Base-by-base conservation (phyloP, 2,113 vertebrate species). In the Siniperca knerii region DNA sequence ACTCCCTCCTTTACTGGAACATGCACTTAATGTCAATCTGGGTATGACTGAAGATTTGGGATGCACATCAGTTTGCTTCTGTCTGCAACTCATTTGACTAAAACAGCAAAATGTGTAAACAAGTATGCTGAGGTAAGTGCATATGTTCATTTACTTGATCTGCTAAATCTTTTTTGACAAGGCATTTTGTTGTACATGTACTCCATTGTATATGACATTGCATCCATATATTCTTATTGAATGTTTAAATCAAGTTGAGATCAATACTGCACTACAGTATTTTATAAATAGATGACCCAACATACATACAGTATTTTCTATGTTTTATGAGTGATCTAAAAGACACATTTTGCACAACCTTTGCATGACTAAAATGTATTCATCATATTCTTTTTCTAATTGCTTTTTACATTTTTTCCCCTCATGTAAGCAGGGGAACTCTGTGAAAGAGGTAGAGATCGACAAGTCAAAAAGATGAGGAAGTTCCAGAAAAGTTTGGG, bases 71-170 rank as follows among this genome's bases (percentile, higher is more conserved):
- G 73, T 42, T 35, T 5, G 16, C 72, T 21, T 48, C 70, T 70
- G 61, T 61, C 71, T 67, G 52, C 54, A 64, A 57, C 67, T 44
- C 2, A 0, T 75, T 73, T 66, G 16, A 92, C 57, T 68, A 10
- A 77, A 90, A 58, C 42, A 65, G 70, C 68, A 46, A 25, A 65
- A 85, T 72, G 62, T 69, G 80, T 66, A n/a, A 79, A 60, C 58
- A 74, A 62, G 66, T 35, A n/a, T 82, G 64, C 62, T 90, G 84
- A 90, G 89, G 90, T 92, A 71, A 87, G 87, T 73, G 65, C 57
- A 70, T 4, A 20, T 64, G 52, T 64, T 78, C 21, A 46, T 61
- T 64, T 18, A 44, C 23, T 10, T 20, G 44, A 48, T 46, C 46
- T 20, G 23, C 21, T 16, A n/a, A 37, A 54, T 55, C 25, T 20